Evolutionary conservation across 2,113 vertebrate genomes (phyloP).

Genomic region (Xiphophorus maculatus): DNA sequence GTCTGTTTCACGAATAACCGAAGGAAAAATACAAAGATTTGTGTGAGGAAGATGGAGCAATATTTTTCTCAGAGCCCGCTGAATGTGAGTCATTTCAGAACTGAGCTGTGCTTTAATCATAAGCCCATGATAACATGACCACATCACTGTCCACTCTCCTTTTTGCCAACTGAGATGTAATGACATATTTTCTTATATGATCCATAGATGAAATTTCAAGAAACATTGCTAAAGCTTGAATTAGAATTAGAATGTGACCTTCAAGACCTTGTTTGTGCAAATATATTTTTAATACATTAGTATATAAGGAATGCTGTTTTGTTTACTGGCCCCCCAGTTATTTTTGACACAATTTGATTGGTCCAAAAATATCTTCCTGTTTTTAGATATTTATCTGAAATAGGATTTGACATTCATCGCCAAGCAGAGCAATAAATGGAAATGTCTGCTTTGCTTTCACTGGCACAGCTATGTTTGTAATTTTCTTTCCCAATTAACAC

Average conservation of each 20-base stretch:
- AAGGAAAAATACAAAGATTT: conserved; percentile 18
- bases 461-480: not conserved
- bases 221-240: conserved; percentile 12
- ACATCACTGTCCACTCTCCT: conserved; percentile 41
- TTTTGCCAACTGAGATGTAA: conserved; percentile 23
- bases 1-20: no score
- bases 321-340: conserved; percentile 26
- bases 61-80: conserved; percentile 42
- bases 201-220: conserved; percentile 38
- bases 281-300: conserved; percentile 25
- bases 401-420: conserved; percentile 41
- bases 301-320: conserved; percentile 45
- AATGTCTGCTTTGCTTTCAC: conserved; percentile 8
- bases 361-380: conserved; percentile 35
- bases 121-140: conserved; percentile 41
- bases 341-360: conserved; percentile 37
- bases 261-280: conserved; percentile 7
- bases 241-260: conserved; percentile 10
- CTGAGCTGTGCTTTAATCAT: not conserved
- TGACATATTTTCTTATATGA: conserved; percentile 36
- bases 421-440: conserved; percentile 24
- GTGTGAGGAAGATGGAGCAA: not conserved
- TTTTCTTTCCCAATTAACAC: conserved; percentile 18
- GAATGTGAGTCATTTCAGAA: conserved; percentile 26
- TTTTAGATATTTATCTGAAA: conserved; percentile 41